Base-by-base conservation (phyloP, 2,888 invertebrate species). In the Chironomus tentans region DNA sequence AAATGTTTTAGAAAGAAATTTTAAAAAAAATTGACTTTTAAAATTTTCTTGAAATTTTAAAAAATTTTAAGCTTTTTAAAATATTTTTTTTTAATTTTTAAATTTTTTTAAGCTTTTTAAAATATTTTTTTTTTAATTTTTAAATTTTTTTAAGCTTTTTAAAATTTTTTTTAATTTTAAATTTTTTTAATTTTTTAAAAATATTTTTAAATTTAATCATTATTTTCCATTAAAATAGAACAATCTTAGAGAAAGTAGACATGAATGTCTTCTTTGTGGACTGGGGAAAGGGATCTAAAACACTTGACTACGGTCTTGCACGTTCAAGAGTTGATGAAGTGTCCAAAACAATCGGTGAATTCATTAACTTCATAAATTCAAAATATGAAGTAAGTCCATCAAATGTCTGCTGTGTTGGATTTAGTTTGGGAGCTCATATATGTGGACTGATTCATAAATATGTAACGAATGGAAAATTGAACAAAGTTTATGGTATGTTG, bases 281-380 rank as follows among this genome's bases (percentile, higher is more conserved):
- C 72, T 83, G 83, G 83, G 81, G 82, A 75, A 78, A 80, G 46
- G 81, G 79, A 47, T 81, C 83, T 0, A 79, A 80, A 1, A 81
- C 80, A 18, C 75, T 81, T 15, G 81, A 82, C 73, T 83, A 83
- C 77, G 80, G 81, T 28, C 78, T 78, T 12, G 82, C 82, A 13
- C 81, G 81, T 0, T 78, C 77, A 15, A 78, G 81, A 70, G 80
- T 82, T 15, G 80, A 81, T 69, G 79, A 77, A 3, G 80, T 82
- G 47, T 82, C 81, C 1, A 78, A 79, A 0, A 80, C 81, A 75
- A 68, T 84, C 7, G 81, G 80, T 0, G 65, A 78, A 68, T 81
- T 83, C 46, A 79, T 82, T 0, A 78, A 81, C 0, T 80, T 81
- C 18, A 70, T 85, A 48, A 72, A 80, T 0, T 76, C 77, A 0